Conservation (phyloP, 2,888 invertebrate species). For the Drosophila rellima region DNA sequence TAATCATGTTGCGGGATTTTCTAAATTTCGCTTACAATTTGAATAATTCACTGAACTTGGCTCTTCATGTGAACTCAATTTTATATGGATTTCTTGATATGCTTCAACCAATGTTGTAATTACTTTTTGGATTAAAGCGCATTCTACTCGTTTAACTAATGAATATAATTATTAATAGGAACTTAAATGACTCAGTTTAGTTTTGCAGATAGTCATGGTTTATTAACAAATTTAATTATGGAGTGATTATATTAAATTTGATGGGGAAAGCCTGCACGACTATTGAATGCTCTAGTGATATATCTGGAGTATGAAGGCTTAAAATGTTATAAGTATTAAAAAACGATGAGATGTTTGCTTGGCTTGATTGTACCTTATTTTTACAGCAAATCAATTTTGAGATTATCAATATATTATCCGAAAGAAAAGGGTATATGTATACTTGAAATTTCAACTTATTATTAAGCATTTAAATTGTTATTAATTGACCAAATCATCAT, state of each 20-base stretch:
- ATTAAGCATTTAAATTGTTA: background rate
- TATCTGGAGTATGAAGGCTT: background rate
- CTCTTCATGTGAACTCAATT: constrained; percentile 5
- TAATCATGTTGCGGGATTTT: constrained; percentile 26
- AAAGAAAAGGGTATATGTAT: background rate
- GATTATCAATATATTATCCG: background rate
- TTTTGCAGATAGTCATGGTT: constrained; percentile 37
- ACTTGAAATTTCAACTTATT: background rate
- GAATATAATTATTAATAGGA: background rate
- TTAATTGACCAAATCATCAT: background rate
- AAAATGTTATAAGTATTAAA: too few relatives aligned
- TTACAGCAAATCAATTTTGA: background rate
- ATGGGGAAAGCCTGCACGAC: background rate
- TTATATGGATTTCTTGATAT: constrained; percentile 39
- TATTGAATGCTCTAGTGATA: background rate
- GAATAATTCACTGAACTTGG: constrained; percentile 26
- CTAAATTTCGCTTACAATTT: background rate
- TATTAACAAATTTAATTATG: constrained; percentile 44
- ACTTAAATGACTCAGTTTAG: constrained; percentile 31
- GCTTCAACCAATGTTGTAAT: constrained; percentile 45
- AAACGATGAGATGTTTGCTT: background rate
- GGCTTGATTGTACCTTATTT: background rate
- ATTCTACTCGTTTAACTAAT: constrained; percentile 20
- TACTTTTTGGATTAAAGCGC: background rate
- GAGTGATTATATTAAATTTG: constrained; percentile 3